These are phyloP conservation scores for Xanthostigma xanthostigma DNA, from an alignment of 2,888 invertebrate genomes.

Conservation along the genomic window DNA sequence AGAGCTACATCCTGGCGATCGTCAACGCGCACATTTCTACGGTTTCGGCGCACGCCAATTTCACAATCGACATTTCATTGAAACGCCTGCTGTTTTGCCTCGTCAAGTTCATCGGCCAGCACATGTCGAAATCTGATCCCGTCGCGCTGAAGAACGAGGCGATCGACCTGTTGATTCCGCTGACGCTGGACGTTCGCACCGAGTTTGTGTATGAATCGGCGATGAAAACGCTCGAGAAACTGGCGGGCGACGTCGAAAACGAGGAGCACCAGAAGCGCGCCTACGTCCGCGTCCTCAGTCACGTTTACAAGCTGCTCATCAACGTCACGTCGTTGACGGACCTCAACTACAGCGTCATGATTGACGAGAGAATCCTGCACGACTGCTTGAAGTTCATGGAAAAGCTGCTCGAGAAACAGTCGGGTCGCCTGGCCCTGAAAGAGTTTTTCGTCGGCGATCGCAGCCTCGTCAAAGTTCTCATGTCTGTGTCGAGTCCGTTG, in stretches of 20 bases:
- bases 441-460: constrained; percentile 59
- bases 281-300: constrained; percentile 45
- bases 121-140: constrained; percentile 44
- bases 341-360: constrained; percentile 16
- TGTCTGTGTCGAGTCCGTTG: constrained; percentile 65
- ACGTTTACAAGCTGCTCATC: constrained; percentile 52
- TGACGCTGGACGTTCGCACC: constrained; percentile 62
- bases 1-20: constrained; percentile 66
- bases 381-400: constrained; percentile 75
- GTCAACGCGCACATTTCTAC: constrained; percentile 50
- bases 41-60: constrained; percentile 41
- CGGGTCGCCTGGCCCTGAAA: constrained; percentile 69
- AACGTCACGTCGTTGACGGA: constrained; percentile 34
- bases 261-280: constrained; percentile 50
- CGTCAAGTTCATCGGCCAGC: constrained; percentile 47
- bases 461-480: constrained; percentile 60
- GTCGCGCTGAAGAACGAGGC: constrained; percentile 46
- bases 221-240: constrained; percentile 43
- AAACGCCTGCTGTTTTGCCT: constrained; percentile 48
- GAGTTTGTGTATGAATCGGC: constrained; percentile 54
- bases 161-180: constrained; percentile 54
- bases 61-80: constrained; percentile 44
- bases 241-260: constrained; percentile 44
- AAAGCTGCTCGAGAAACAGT: constrained; percentile 64
- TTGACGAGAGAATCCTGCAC: constrained; percentile 46